phyloP scores from a whole-genome alignment of 2,888 invertebrate species.

The Macaria notata region DNA sequence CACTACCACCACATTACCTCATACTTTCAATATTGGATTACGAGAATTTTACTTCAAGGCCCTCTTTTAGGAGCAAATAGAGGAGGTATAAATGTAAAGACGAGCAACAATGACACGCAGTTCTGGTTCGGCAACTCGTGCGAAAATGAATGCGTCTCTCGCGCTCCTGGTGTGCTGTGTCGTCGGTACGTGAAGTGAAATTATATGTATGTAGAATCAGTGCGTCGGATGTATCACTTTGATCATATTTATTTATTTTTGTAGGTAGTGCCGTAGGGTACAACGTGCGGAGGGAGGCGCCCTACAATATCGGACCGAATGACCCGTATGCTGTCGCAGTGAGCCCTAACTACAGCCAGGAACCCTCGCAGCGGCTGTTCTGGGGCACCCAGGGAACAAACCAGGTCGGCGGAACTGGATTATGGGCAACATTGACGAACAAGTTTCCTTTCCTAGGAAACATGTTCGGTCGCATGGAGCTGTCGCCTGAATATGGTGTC shows the following conservation, averaged over 20 bases:
- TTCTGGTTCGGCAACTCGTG: constrained; percentile 62
- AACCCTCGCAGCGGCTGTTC: constrained; percentile 70
- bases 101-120: constrained; percentile 70
- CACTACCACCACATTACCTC: constrained; percentile 73
- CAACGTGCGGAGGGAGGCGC: constrained; percentile 62
- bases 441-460: constrained; percentile 70
- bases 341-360: constrained; percentile 49
- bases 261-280: constrained; percentile 66
- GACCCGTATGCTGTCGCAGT: constrained; percentile 58
- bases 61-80: constrained; percentile 77
- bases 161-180: constrained; percentile 64
- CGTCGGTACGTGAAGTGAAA: constrained; percentile 68
- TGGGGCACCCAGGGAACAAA: constrained; percentile 69
- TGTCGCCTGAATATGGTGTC: constrained; percentile 55
- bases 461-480: constrained; percentile 72
- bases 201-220: constrained; percentile 22
- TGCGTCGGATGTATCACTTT: constrained; percentile 13
- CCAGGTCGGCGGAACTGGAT: constrained; percentile 71
- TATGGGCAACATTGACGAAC: constrained; percentile 70
- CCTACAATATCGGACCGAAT: constrained; percentile 62
- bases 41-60: constrained; percentile 81
- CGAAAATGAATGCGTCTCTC: constrained; percentile 70
- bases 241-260: constrained; percentile 39
- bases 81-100: constrained; percentile 77
- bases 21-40: constrained; percentile 81